phyloP scores from a whole-genome alignment of 2,113 vertebrate species.

The Ctenodactylus gundi region DNA sequence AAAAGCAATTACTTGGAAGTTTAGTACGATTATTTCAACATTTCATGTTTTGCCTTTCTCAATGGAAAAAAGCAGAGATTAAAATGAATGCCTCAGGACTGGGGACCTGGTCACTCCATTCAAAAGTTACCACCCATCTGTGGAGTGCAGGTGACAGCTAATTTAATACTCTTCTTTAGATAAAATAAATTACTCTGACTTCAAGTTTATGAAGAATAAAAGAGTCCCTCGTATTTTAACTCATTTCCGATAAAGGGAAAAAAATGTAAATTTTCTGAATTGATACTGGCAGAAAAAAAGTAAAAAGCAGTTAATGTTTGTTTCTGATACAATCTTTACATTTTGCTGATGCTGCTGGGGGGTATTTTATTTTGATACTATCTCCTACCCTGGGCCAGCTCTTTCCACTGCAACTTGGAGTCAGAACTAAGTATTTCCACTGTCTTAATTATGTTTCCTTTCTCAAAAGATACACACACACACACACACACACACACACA shows the following conservation, averaged over 20 bases:
- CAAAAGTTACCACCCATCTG: constrained; percentile 79
- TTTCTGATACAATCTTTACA: constrained; percentile 4
- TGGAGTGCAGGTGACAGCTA: constrained; percentile 81
- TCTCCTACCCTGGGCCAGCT: neutral
- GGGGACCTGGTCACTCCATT: constrained; percentile 80
- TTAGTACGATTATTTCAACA: constrained; percentile 70
- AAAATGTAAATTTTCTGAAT: constrained; percentile 66
- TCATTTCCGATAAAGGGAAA: constrained; percentile 68
- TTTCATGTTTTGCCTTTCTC: constrained; percentile 63
- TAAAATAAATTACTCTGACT: constrained; percentile 81
- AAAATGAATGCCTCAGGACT: constrained; percentile 78
- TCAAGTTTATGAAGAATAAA: constrained; percentile 73
- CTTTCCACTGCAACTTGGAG: neutral
- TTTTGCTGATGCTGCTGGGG: constrained; percentile 19
- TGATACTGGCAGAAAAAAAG: constrained; percentile 45
- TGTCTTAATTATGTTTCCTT: constrained; percentile 41
- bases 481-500: too few species aligned
- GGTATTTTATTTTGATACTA: neutral
- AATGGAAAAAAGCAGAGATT: constrained; percentile 68
- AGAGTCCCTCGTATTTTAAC: constrained; percentile 61
- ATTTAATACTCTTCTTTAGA: constrained; percentile 83
- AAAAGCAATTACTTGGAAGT: constrained; percentile 77
- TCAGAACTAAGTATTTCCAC: neutral
- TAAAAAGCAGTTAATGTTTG: constrained; percentile 5
- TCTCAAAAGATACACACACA: neutral